Evolutionary conservation across 2,888 invertebrate species (phyloP).

Genomic region (Acronicta aceris): DNA sequence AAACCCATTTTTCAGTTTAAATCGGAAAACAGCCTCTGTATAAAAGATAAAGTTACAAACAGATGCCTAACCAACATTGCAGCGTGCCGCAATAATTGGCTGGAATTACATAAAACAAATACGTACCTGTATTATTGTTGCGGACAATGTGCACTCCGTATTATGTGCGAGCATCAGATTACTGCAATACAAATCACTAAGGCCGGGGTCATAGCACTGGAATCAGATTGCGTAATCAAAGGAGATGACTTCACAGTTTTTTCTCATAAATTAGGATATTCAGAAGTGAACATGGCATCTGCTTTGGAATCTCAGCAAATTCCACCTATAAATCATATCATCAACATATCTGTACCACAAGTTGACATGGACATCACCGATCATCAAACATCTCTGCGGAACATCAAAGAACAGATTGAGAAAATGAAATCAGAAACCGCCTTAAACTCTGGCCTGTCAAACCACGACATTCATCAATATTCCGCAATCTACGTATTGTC

Average conservation of each 20-base stretch:
- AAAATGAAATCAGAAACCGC: background rate
- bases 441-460: background rate
- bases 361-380: background rate
- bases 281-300: background rate
- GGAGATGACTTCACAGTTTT: background rate
- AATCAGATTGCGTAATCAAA: background rate
- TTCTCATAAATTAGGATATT: background rate
- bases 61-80: background rate
- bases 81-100: slow-evolving; percentile 1
- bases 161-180: slow-evolving; percentile 1
- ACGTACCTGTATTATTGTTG: slow-evolving; percentile 2
- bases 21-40: background rate
- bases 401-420: background rate
- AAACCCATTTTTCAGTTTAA: background rate
- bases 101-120: background rate
- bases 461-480: slow-evolving; percentile 1
- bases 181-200: slow-evolving; percentile 2
- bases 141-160: background rate
- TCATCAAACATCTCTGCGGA: background rate
- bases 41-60: background rate
- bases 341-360: no score
- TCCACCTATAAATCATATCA: no score
- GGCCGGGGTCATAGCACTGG: background rate
- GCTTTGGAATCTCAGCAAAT: background rate
- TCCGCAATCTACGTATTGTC: background rate